Evolutionary conservation across 2,888 invertebrate genomes (phyloP).

Genomic region (Ceriagrion tenellum): DNA sequence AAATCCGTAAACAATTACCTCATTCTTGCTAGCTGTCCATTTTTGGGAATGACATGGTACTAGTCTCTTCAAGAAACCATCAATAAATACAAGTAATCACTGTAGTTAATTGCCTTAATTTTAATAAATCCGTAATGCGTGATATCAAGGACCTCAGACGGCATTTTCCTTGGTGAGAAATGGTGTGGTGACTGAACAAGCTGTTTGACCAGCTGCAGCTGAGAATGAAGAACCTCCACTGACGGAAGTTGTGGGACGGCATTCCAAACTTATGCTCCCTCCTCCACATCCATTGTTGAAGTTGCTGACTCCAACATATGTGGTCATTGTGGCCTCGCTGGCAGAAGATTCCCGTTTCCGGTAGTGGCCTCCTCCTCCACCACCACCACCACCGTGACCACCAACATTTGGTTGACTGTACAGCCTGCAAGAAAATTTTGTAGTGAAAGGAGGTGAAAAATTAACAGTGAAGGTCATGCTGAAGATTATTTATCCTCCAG

Average conservation of each 20-base stretch:
- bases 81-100: conserved; percentile 34
- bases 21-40: not conserved
- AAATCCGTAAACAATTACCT: not conserved
- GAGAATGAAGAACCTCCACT: conserved; percentile 65
- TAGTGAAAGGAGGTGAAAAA: too few relatives aligned
- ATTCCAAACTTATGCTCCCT: conserved; percentile 55
- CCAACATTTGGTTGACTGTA: conserved; percentile 84
- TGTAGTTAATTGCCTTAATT: not conserved
- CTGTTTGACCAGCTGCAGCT: conserved; percentile 51
- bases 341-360: conserved; percentile 89
- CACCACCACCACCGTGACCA: conserved; percentile 79
- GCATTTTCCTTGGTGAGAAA: conserved; percentile 63
- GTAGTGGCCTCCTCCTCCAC: conserved; percentile 78
- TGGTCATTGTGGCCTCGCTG: conserved; percentile 89
- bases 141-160: conserved; percentile 19
- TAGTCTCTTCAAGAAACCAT: conserved; percentile 8
- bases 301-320: conserved; percentile 80
- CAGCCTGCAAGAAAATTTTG: conserved; percentile 79
- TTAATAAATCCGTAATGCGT: not conserved
- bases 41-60: not conserved
- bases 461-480: too few relatives aligned
- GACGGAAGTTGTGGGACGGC: conserved; percentile 62
- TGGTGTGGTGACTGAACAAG: conserved; percentile 53
- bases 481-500: too few relatives aligned
- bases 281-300: conserved; percentile 68